Evolutionary conservation across 2,888 invertebrate genomes (phyloP), one percentile per base, ranked within the genome.

Genomic region (Chloroclysta siterata): DNA sequence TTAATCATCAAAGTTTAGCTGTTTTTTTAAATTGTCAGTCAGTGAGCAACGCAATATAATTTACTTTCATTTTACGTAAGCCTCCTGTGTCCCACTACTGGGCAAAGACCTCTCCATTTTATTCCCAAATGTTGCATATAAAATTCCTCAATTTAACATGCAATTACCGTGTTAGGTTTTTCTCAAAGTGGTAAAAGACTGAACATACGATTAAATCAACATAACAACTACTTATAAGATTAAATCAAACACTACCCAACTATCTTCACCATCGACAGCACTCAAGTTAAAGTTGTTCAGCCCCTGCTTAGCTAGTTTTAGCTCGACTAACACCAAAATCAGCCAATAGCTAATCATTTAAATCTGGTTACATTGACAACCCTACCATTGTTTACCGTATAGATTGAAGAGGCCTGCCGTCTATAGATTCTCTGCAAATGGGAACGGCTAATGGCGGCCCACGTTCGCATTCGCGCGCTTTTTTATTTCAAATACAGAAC

Each of bases 371-470:
- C 7, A 61, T 47, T 33, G 63, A 53, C 81, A 85, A 71, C 86
- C 86, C 84, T 86, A 78, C 76, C 74, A 89, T 90, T 88, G 89
- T 90, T 87, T 84, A 85, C 84, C 82, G 78, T 84, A 85, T 82
- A 87, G 87, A 91, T 90, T 90, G 90, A 90, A 92, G 90, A 90
- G 90, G 83, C 83, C 79, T 77, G 81, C 74, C 75, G 72, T 80
- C 87, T 85, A 89, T 89, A 88, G 85, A 86, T 81, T 82, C 81
- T 75, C 82, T 83, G 82, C 88, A 88, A 90, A 90, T 89, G 86
- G 89, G 85, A 86, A 77, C 88, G 82, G 89, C 88, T 92, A 92
- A 92, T 92, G 89, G 92, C 84, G 79, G 87, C 77, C 85, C 80
- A 82, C 85, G 84, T 86, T 86, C 83, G 85, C 82, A 84, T 90